A percentile compares a stretch with the other conserved stretches of the same genome.
Conservation (phyloP, 2,888 invertebrate genomes). For the Chesias legatella region DNA sequence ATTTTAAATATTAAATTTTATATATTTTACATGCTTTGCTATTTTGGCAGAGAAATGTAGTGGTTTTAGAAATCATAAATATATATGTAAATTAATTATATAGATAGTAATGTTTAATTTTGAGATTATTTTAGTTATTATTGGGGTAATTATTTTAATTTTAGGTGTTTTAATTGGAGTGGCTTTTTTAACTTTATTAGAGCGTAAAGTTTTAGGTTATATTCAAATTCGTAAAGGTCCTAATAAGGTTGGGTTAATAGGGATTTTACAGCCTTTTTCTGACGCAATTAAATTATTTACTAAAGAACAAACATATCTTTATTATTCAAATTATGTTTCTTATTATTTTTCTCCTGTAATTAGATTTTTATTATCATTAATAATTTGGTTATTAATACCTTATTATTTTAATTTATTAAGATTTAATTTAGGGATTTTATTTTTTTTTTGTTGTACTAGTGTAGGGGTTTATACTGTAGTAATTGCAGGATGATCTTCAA, state of each 20-base stretch:
- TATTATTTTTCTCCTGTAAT: conserved; percentile 82
- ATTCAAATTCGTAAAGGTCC: conserved; percentile 88
- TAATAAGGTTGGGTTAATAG: conserved; percentile 83
- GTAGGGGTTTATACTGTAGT: conserved; percentile 83
- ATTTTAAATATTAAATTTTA: conserved; percentile 16
- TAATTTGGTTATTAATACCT: conserved; percentile 81
- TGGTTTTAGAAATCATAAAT: conserved; percentile 85
- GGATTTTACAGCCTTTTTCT: conserved; percentile 85
- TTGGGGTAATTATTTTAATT: conserved; percentile 76
- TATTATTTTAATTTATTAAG: conserved; percentile 75
- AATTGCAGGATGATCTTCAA: conserved; percentile 85
- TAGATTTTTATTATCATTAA: conserved; percentile 80
- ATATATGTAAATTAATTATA: conserved; percentile 69
- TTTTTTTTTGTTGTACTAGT: conserved; percentile 83
- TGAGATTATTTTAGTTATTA: conserved; percentile 61
- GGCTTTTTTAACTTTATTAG: conserved; percentile 86
- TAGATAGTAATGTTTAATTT: conserved; percentile 77
- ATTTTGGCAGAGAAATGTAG: conserved; percentile 85
- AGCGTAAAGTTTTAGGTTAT: conserved; percentile 86
- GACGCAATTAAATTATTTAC: conserved; percentile 87
- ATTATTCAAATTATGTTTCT: conserved; percentile 79
- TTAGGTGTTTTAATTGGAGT: conserved; percentile 83
- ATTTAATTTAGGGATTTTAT: conserved; percentile 81
- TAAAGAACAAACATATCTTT: conserved; percentile 82
- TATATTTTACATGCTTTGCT: conserved; percentile 45